Evolutionary conservation across 2,113 vertebrate genomes (phyloP).

Genomic region (Hepsetus odoe): DNA sequence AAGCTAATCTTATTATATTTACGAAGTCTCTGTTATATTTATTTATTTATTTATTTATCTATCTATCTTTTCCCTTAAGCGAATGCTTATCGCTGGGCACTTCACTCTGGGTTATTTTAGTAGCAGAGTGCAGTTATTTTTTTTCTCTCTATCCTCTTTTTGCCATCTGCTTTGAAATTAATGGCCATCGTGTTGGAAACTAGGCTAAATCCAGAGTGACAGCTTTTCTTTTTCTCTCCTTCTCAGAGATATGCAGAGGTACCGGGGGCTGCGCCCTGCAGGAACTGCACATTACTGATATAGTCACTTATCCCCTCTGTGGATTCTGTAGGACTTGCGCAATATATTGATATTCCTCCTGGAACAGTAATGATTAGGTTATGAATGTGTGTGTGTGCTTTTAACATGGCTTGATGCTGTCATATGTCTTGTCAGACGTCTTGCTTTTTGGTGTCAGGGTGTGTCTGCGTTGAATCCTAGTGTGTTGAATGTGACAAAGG

Average conservation of each 20-base stretch:
- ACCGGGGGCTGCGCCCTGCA: constrained; percentile 62
- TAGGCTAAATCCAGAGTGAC: constrained; percentile 77
- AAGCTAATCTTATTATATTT: background rate
- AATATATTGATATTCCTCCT: background rate
- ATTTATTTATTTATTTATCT: no score
- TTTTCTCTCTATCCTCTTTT: constrained; percentile 50
- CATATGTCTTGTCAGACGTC: background rate
- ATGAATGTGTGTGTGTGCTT: background rate
- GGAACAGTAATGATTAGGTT: background rate
- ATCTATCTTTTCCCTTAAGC: constrained; percentile 1
- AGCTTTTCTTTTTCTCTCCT: constrained; percentile 47
- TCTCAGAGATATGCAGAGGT: constrained; percentile 62
- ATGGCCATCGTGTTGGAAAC: constrained; percentile 71
- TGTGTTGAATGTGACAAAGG: background rate
- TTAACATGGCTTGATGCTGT: no score
- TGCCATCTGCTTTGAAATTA: constrained; percentile 77
- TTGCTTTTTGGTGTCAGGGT: background rate
- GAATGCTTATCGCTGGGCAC: background rate
- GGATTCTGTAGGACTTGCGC: background rate
- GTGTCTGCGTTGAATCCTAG: background rate
- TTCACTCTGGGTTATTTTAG: constrained; percentile 59
- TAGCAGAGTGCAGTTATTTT: constrained; percentile 63
- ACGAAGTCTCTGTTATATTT: background rate
- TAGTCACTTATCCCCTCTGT: background rate
- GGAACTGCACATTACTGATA: constrained; percentile 17